A percentile compares a stretch with the other conserved stretches of the same genome.
These are phyloP conservation scores for Oxyura jamaicensis DNA, from an alignment of 2,113 vertebrate species.

Conservation along the genomic window DNA sequence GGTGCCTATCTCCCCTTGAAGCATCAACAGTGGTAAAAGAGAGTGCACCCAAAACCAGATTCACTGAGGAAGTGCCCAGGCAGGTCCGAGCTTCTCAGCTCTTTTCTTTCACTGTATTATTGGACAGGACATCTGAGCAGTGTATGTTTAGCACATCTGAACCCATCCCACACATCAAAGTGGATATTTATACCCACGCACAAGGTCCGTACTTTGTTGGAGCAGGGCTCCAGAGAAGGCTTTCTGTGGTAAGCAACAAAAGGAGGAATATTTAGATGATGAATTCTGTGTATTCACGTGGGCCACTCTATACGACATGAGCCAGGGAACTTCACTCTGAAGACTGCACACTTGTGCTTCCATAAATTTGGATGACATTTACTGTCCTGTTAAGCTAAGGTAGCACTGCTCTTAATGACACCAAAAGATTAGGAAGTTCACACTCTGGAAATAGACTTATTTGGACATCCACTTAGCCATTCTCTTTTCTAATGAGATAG, in stretches of 20 bases:
- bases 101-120: not conserved
- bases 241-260: not conserved
- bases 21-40: not conserved
- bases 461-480: conserved; percentile 59
- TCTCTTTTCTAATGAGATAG: conserved; percentile 56
- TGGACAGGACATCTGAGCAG: not conserved
- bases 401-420: not conserved
- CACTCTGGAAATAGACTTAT: conserved; percentile 53
- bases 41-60: not conserved
- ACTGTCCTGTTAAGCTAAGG: conserved; percentile 24
- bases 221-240: not conserved
- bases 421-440: conserved; percentile 33
- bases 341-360: conserved; percentile 55
- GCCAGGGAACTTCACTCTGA: not conserved
- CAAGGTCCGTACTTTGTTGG: not conserved
- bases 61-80: not conserved
- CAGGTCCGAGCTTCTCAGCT: not conserved
- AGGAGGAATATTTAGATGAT: not conserved
- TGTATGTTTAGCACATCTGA: not conserved
- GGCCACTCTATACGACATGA: not conserved
- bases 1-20: not conserved
- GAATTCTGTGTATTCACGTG: not conserved
- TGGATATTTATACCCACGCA: not conserved
- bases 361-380: conserved; percentile 69
- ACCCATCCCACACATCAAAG: not conserved